Base-by-base conservation (phyloP, 1,140 invertebrate genomes). In the Schlechtendalia chinensis region DNA sequence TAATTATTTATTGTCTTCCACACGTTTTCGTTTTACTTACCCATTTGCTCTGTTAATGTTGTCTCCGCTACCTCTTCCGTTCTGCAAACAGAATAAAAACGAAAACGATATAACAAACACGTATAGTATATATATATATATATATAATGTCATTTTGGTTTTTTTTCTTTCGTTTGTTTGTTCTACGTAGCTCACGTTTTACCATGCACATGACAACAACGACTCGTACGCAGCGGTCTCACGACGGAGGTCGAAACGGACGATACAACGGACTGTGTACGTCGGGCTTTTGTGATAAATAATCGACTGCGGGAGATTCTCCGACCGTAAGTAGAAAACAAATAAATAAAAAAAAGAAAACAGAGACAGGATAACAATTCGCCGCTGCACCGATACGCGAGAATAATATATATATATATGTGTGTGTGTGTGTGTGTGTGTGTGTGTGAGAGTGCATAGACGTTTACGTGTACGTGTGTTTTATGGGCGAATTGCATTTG, bases 31-130 rank as follows among this genome's bases (percentile, higher is more conserved):
- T 54, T 69, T 74, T 74, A 88, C 89, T 90, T 85, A 93, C 92
- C 91, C 93, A 90, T 93, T 94, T n/a, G 89, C 89, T 81, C 93
- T 88, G 81, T 91, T 90, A 27, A 89, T 89, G 82, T 91, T 89
- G 83, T 94, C 93, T 67, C 91, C 91, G 75, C 91, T 90, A 47
- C 89, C 88, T 83, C 90, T 90, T 81, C 92, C 93, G 90, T 94
- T 94, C 92, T 94, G 90, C 89, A 91, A 92, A 90, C 87, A 88
- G 89, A 91, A 90, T 89, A 87, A 88, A 88, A 86, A 88, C 86
- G 86, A 84, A 84, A 85, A 32, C 29, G 19, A 80, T 61, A 19
- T 56, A 63, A 61, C 47, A 65, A 47, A n/a, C 39, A 50, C 47
- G 24, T 27, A 39, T n/a, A n/a, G n/a, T n/a, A n/a, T n/a, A 17